These are phyloP conservation scores for Excalfactoria chinensis DNA, from an alignment of 2,113 vertebrate genomes.

Conservation along the genomic window DNA sequence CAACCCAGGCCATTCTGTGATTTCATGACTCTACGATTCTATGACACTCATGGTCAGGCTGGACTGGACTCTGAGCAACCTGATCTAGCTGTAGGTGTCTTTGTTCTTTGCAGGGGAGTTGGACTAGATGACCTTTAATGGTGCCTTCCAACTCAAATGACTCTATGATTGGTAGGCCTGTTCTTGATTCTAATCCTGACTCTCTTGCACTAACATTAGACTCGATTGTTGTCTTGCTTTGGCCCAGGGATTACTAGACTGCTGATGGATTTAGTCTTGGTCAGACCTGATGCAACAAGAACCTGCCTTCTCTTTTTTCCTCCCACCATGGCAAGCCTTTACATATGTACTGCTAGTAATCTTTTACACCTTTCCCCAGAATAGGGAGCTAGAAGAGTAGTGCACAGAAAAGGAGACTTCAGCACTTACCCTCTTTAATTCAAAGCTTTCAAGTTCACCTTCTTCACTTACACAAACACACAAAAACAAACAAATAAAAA, in stretches of 20 bases:
- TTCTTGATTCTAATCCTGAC: neutral
- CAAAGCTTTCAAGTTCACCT: neutral
- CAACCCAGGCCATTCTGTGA: no score
- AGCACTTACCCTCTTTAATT: neutral
- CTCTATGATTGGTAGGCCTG: neutral
- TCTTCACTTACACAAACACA: neutral
- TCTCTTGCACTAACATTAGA: neutral
- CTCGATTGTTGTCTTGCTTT: neutral
- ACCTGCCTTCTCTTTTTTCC: neutral
- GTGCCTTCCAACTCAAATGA: no score
- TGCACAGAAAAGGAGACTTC: neutral
- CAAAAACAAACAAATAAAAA: no score
- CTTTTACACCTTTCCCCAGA: neutral
- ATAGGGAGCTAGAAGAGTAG: neutral
- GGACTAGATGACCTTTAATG: no score
- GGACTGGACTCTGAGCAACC: no score
- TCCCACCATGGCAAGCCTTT: neutral
- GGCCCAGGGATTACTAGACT: neutral
- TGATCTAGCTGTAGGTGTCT: no score
- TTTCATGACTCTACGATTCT: no score
- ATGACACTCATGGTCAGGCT: no score
- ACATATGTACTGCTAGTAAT: neutral
- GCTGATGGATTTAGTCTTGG: neutral
- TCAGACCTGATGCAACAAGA: neutral
- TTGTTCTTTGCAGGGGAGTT: no score